Evolutionary conservation across 2,113 vertebrate genomes (phyloP).

Genomic region (Argyrosomus japonicus): DNA sequence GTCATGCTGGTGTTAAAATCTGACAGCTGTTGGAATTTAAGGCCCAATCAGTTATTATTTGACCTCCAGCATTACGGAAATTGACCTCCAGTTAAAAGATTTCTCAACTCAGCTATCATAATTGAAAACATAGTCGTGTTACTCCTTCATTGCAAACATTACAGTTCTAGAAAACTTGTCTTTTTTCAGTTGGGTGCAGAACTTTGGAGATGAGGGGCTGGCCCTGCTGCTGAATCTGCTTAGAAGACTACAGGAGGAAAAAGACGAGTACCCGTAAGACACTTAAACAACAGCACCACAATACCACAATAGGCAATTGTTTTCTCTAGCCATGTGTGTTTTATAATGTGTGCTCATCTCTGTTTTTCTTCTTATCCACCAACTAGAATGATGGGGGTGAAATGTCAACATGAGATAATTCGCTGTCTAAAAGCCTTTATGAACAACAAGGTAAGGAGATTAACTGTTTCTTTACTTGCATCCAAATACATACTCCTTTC

Average conservation of each 20-base stretch:
- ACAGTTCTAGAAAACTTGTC: no score
- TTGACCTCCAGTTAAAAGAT: no score
- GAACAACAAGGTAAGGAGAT: slow-evolving; percentile 90
- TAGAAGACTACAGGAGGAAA: slow-evolving; percentile 88
- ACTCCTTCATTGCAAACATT: no score
- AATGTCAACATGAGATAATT: slow-evolving; percentile 91
- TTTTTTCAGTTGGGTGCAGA: slow-evolving; percentile 91
- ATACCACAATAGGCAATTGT: background rate
- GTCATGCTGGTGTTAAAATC: no score
- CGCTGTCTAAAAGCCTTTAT: slow-evolving; percentile 93
- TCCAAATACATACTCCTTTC: background rate
- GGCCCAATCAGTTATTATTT: no score
- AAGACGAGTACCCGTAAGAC: slow-evolving; percentile 87
- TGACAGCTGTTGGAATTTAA: no score
- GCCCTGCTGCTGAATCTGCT: slow-evolving; percentile 87
- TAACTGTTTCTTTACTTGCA: background rate
- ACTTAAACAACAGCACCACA: background rate
- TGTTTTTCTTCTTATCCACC: slow-evolving; percentile 16
- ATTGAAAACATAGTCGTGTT: no score
- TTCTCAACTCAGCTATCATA: no score
- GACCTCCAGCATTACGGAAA: no score
- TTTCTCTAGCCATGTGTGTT: background rate
- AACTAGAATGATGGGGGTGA: slow-evolving; percentile 72
- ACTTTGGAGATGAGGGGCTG: slow-evolving; percentile 91
- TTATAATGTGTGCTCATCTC: slow-evolving; percentile 9